Conservation (phyloP, 2,797 vertebrate species). For the Myotis planiceps region DNA sequence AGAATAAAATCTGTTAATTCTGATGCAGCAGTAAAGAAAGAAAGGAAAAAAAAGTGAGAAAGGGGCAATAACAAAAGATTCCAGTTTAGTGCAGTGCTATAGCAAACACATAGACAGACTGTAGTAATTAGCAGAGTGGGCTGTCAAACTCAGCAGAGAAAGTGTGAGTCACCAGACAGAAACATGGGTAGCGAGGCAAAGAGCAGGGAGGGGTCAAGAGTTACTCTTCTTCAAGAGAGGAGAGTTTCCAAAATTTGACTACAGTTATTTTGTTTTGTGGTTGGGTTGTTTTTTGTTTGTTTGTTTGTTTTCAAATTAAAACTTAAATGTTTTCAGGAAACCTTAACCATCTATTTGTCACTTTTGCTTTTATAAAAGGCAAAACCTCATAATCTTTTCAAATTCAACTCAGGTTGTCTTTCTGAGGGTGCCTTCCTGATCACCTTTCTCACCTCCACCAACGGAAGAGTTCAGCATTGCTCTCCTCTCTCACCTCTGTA, state of each 20-base stretch:
- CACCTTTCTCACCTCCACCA: not conserved
- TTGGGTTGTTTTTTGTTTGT: not conserved
- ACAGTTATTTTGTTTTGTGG: not conserved
- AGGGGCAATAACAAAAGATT: not conserved
- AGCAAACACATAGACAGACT: not conserved
- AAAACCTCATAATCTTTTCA: not conserved
- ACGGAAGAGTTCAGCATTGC: fast-evolving
- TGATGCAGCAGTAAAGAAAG: not conserved
- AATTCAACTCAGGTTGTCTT: not conserved
- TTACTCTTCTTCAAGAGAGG: not conserved
- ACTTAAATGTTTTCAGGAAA: not conserved
- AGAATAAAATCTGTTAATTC: not conserved
- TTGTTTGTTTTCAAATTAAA: not conserved
- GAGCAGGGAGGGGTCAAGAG: not conserved
- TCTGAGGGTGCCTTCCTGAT: not conserved
- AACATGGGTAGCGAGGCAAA: not conserved
- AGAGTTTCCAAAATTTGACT: not conserved
- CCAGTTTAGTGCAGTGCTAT: not conserved
- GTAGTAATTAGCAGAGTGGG: not conserved
- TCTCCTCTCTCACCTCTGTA: not conserved
- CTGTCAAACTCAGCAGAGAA: not conserved
- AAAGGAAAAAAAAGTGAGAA: not conserved
- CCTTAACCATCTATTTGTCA: not conserved
- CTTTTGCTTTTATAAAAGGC: not conserved
- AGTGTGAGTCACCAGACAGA: not conserved